These are phyloP conservation scores for Myotis yumanensis DNA, from an alignment of 2,113 vertebrate species.

Conservation along the genomic window DNA sequence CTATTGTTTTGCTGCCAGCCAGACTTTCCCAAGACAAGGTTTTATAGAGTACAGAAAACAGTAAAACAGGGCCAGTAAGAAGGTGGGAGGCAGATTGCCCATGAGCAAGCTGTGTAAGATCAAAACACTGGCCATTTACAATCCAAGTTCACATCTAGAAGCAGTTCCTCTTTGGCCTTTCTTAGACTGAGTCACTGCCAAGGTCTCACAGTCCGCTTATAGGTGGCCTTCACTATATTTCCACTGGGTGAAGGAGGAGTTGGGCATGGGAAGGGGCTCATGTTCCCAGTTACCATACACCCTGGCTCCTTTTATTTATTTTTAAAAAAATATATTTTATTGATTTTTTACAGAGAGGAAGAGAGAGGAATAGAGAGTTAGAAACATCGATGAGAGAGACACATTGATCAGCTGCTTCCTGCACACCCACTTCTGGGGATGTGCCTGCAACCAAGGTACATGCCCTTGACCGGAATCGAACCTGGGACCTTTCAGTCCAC, in stretches of 20 bases:
- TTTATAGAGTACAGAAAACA: not conserved
- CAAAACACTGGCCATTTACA: not conserved
- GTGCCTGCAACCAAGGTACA: no score
- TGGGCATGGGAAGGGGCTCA: no score
- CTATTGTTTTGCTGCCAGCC: not conserved
- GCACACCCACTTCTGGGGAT: no score
- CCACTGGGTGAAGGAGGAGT: not conserved
- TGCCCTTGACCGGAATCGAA: no score
- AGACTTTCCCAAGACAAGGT: not conserved
- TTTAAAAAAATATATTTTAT: no score
- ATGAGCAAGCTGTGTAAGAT: not conserved
- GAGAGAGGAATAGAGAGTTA: no score
- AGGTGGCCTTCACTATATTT: not conserved
- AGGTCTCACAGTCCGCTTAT: not conserved
- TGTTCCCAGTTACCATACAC: not conserved
- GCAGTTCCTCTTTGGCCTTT: not conserved
- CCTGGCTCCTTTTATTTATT: no score
- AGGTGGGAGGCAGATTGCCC: no score
- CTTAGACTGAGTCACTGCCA: not conserved
- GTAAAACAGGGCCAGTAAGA: not conserved
- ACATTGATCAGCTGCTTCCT: no score
- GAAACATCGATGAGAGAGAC: no score
- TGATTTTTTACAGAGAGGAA: no score
- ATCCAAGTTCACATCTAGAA: not conserved
- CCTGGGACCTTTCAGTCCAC: no score